Evolutionary conservation across 2,888 invertebrate genomes (phyloP).

Genomic region (Eulithis testata): DNA sequence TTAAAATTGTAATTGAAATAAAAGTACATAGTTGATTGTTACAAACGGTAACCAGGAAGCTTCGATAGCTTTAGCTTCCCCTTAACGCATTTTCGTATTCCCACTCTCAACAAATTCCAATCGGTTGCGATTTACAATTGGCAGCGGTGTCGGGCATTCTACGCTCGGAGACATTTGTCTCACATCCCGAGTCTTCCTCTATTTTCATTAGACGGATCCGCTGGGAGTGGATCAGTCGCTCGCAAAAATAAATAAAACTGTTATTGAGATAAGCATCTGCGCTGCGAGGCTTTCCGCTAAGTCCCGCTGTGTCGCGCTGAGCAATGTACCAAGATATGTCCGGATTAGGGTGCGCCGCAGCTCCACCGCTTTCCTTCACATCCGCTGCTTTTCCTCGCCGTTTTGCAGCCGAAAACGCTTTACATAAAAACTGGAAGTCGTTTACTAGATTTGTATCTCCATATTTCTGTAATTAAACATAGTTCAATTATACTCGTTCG

Average conservation of each 20-base stretch:
- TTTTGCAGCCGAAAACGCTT: slow-evolving; percentile 75
- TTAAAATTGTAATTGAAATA: too few relatives aligned
- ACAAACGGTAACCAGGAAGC: background rate
- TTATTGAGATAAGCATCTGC: slow-evolving; percentile 84
- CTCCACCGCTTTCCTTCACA: slow-evolving; percentile 63
- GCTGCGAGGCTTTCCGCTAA: slow-evolving; percentile 77
- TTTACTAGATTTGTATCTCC: slow-evolving; percentile 15
- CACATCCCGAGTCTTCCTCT: slow-evolving; percentile 62
- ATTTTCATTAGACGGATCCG: slow-evolving; percentile 80
- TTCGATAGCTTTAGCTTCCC: background rate
- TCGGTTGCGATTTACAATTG: slow-evolving; percentile 46
- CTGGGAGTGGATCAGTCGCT: slow-evolving; percentile 77
- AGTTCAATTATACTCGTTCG: background rate
- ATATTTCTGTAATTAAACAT: slow-evolving; percentile 4
- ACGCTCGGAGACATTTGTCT: slow-evolving; percentile 48
- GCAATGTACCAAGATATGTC: slow-evolving; percentile 82
- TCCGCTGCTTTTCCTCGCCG: slow-evolving; percentile 70
- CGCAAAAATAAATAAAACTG: slow-evolving; percentile 85
- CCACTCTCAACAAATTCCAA: slow-evolving; percentile 26
- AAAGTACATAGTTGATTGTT: too few relatives aligned
- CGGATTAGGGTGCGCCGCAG: slow-evolving; percentile 74
- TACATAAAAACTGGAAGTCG: slow-evolving; percentile 50
- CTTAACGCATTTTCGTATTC: slow-evolving; percentile 14
- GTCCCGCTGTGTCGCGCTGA: slow-evolving; percentile 82
- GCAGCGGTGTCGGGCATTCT: slow-evolving; percentile 36